Conservation (phyloP, 2,888 invertebrate species). For the Pyrrhosoma nymphula region DNA sequence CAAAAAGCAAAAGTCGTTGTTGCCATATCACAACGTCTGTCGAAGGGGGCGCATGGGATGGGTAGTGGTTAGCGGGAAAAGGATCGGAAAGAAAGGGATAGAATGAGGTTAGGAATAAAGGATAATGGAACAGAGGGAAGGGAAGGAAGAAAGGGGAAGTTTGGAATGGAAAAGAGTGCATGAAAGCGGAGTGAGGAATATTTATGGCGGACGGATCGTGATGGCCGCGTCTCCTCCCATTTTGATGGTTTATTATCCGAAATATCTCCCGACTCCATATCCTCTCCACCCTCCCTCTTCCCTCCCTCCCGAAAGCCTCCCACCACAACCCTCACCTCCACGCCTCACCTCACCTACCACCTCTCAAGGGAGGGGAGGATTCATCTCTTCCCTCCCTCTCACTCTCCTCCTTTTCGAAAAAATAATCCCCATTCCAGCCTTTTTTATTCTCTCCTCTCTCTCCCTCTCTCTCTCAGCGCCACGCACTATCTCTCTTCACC, state of each 20-base stretch:
- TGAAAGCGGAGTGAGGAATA: slow-evolving; percentile 27
- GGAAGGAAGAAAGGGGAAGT: background rate
- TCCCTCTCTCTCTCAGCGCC: too few relatives aligned
- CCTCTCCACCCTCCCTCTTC: background rate
- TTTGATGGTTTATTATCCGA: slow-evolving; percentile 52
- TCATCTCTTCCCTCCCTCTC: too few relatives aligned
- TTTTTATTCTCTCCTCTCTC: too few relatives aligned
- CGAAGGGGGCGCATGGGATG: background rate
- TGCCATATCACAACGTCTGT: background rate
- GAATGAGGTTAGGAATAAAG: slow-evolving; percentile 10
- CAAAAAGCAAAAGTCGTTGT: background rate
- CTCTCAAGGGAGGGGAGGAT: background rate
- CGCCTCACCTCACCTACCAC: background rate
- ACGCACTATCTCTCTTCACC: background rate
- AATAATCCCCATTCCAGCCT: background rate
- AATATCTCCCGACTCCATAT: slow-evolving; percentile 24
- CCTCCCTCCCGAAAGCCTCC: background rate
- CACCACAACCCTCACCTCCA: background rate
- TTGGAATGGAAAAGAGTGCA: background rate
- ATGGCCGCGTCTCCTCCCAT: slow-evolving; percentile 44
- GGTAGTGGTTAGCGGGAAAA: background rate
- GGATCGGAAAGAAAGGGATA: background rate
- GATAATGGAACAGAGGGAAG: background rate
- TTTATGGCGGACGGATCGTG: slow-evolving; percentile 50
- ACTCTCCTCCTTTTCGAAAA: background rate